phyloP scores from a whole-genome alignment of 1,140 invertebrate species.

The Doryteuthis pealeii region DNA sequence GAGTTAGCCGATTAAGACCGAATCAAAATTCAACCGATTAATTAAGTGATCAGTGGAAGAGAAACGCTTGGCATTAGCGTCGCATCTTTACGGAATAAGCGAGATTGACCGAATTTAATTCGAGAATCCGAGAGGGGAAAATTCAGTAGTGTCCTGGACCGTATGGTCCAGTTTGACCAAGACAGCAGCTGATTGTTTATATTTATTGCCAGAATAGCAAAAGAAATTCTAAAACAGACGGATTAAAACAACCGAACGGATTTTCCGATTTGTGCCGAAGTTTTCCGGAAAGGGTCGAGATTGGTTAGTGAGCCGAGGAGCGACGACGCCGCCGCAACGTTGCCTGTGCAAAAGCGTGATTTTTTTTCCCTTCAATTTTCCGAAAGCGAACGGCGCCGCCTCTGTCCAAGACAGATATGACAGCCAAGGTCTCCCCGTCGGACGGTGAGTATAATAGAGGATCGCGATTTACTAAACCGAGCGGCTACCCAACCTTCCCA shows the following conservation, averaged over 20 bases:
- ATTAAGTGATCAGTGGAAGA: too few species aligned
- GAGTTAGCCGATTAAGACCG: too few species aligned
- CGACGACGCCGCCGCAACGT: background rate
- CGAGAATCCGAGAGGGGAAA: too few species aligned
- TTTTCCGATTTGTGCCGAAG: background rate
- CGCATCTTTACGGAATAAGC: too few species aligned
- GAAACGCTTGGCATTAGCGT: too few species aligned
- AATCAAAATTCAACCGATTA: too few species aligned
- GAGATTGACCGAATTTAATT: too few species aligned
- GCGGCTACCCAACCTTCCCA: conserved; percentile 40
- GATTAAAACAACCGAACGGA: background rate
- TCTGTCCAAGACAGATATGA: conserved; percentile 30
- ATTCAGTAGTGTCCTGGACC: too few species aligned
- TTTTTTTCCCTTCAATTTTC: background rate
- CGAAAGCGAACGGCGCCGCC: background rate
- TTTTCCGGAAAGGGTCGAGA: background rate
- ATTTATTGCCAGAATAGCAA: too few species aligned
- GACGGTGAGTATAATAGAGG: conserved; percentile 32
- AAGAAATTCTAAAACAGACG: too few species aligned
- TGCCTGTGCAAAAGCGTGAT: background rate
- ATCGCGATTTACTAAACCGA: conserved; percentile 12
- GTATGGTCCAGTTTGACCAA: too few species aligned
- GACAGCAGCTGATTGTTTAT: too few species aligned
- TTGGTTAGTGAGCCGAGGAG: background rate
- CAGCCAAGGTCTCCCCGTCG: conserved; percentile 36